Base-by-base conservation (phyloP, 2,888 invertebrate species). In the Scaptomyza flava region DNA sequence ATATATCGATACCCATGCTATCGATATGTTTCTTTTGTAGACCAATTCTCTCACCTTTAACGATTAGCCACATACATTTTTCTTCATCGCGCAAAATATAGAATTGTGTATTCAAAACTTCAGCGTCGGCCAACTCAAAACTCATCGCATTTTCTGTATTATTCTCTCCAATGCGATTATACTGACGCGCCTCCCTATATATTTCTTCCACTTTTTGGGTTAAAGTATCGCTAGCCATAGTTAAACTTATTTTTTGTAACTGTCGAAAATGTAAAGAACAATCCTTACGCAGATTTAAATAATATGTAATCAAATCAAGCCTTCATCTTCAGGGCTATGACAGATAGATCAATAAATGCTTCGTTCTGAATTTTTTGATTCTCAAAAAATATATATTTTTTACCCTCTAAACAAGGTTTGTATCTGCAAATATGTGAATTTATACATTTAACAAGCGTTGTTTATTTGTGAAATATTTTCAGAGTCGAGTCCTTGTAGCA, bases 401-500 rank as follows among this genome's bases (percentile, higher is more conserved):
- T 17, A 12, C 14, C 5, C 27, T 14, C 3, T 30, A 30, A 36
- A 38, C 11, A 3, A 2, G 17, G 9, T 17, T n/a, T 34, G 11
- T n/a, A 38, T 14, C 3, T 20, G 27, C 30, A 11, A n/a, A 17
- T 46, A 14, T 38, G 2, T 48, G 11, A 14, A 12, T 11, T 9
- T 27, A 9, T 27, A 14, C 23, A 46, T 36, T n/a, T 42, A 47
- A 47, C 31, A 23, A 7, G 11, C 33, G 9, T n/a, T 14, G 36
- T 14, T 20, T 20, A 23, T 17, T 17, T 46, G 41, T 46, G 41
- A 42, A 72, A 71, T 53, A 57, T 64, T 57, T 69, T 27, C 30
- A 11, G 46, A 48, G 56, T 64, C 23, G 54, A 27, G 65, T 64
- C 42, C 51, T 52, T 66, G 36, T 31, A n/a, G 33, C 64, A 27